Evolutionary conservation across 2,888 invertebrate genomes (phyloP), one percentile per base, ranked within the genome.

Genomic region (Sinohyriopsis cumingii): DNA sequence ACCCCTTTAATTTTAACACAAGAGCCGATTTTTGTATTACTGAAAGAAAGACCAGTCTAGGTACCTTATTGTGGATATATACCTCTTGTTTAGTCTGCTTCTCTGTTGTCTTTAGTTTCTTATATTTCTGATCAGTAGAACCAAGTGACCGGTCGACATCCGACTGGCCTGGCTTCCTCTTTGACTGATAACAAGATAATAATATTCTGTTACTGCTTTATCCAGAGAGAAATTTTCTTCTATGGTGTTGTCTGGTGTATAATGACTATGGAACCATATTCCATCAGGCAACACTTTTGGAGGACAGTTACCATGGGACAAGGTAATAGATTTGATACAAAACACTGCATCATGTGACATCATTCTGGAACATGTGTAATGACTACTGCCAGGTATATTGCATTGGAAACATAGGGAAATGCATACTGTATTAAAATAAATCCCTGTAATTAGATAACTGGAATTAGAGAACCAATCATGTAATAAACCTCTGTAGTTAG

Each of bases 111-210:
- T 87, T 86, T 68, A 88, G 75, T 28, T 80, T 81, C 68, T 81
- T 81, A 70, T 85, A 84, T 65, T 91, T 85, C 68, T 87, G 86
- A 18, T 90, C 88, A 60, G 87, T 86, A 22, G 83, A 79, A 2
- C 87, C 89, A 25, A 88, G 73, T 53, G 83, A 85, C 33, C 88
- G 81, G 54, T 88, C 84, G 55, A 73, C 77, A 68, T 81, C 81
- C 1, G 86, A 81, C 66, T 83, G 74, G 4, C 87, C 87, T 45
- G 87, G 86, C 59, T 85, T 80, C 62, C 85, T 76, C 65, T 85
- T 83, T 55, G 79, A 62, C 72, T 81, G 77, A 68, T 71, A 60
- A 24, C 55, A 66, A 22, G 45, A 45, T 45, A 45, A 3, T 12
- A 45, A 45, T 45, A 12, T 45, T 45, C 9, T 45, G 45, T 45